A percentile compares a stretch with the other conserved stretches of the same genome.
These are phyloP conservation scores for Dromius quadrimaculatus DNA, from an alignment of 2,888 invertebrate genomes.

Conservation along the genomic window DNA sequence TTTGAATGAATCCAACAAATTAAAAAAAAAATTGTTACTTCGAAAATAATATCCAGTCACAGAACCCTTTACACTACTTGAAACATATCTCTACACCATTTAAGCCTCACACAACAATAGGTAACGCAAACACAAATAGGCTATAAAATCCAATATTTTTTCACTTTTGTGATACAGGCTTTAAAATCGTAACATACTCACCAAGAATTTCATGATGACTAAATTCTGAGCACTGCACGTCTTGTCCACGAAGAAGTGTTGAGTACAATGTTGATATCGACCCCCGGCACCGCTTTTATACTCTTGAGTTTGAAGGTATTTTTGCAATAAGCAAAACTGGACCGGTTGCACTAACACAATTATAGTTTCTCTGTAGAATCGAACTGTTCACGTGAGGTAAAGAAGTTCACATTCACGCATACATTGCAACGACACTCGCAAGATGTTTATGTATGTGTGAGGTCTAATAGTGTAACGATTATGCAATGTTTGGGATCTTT, in stretches of 20 bases:
- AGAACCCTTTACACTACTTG: no score
- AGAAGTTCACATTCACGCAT: slow-evolving; percentile 10
- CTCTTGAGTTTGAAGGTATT: slow-evolving; percentile 31
- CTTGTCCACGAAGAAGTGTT: slow-evolving; percentile 21
- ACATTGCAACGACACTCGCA: background rate
- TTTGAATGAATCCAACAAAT: no score
- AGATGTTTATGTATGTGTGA: slow-evolving; percentile 1
- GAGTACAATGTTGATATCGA: slow-evolving; percentile 25
- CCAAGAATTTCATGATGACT: slow-evolving; percentile 56
- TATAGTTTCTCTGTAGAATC: background rate
- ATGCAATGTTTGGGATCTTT: slow-evolving; percentile 34
- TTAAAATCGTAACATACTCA: slow-evolving; percentile 47
- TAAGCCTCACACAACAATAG: no score
- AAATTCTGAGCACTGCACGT: slow-evolving; percentile 23
- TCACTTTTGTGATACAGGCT: background rate
- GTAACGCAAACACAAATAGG: no score
- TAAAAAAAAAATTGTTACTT: no score
- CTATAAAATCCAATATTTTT: background rate
- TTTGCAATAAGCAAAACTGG: slow-evolving; percentile 39
- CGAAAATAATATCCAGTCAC: no score
- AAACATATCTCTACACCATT: no score
- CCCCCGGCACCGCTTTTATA: slow-evolving; percentile 35
- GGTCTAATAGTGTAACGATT: slow-evolving; percentile 14
- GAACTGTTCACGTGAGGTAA: background rate
- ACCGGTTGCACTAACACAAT: slow-evolving; percentile 25